A percentile compares a stretch with the other conserved stretches of the same genome.
phyloP scores from a whole-genome alignment of 2,888 invertebrate species.

The Phortica okadai region DNA sequence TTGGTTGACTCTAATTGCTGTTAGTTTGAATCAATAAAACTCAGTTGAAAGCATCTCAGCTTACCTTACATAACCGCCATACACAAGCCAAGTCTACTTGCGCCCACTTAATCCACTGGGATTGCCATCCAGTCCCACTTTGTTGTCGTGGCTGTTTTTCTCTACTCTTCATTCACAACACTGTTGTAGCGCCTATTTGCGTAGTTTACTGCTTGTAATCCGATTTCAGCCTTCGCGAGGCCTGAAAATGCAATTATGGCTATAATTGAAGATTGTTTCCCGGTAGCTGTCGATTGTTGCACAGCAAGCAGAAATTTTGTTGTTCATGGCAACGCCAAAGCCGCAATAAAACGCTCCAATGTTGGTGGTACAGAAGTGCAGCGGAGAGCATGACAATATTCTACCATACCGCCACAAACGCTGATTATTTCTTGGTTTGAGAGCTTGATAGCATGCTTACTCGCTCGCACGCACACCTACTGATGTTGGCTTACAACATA shows the following conservation, averaged over 20 bases:
- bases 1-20: no score
- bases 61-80: no score
- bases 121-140: no score
- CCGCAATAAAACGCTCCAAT: not conserved
- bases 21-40: no score
- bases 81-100: no score
- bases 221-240: constrained; percentile 20
- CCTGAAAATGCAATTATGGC: constrained; percentile 32
- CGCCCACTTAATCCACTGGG: no score
- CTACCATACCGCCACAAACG: not conserved
- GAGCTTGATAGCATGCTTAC: not conserved
- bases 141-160: not conserved
- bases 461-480: not conserved
- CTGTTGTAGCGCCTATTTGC: not conserved
- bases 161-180: not conserved
- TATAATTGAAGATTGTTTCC: constrained; percentile 33
- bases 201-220: constrained; percentile 31
- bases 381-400: not conserved
- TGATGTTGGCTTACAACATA: not conserved
- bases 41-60: no score
- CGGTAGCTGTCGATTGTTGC: constrained; percentile 29
- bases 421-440: not conserved
- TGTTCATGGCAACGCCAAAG: constrained; percentile 5
- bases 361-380: not conserved
- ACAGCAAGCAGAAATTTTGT: constrained; percentile 20